These are phyloP conservation scores for Shargacucullia verbasci DNA, from an alignment of 2,888 invertebrate species.

Conservation along the genomic window DNA sequence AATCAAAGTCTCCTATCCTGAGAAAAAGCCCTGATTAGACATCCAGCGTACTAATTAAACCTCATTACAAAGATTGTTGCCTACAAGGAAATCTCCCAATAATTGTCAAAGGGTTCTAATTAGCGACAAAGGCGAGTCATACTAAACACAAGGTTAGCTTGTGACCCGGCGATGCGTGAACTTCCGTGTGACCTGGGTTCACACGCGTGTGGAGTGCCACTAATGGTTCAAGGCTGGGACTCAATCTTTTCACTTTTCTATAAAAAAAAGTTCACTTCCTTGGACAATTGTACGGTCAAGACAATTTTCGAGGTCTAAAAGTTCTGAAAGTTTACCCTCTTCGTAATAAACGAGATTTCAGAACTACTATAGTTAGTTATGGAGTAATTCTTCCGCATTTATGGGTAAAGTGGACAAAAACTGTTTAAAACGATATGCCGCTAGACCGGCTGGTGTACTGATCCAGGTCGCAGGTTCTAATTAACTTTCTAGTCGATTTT, in stretches of 20 bases:
- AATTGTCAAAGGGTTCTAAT: slow-evolving; percentile 55
- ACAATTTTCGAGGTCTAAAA: too few relatives aligned
- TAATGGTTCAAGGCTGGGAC: slow-evolving; percentile 47
- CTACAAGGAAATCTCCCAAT: slow-evolving; percentile 41
- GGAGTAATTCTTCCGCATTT: too few relatives aligned
- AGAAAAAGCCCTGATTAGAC: slow-evolving; percentile 3
- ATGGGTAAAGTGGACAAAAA: too few relatives aligned
- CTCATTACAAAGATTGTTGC: slow-evolving; percentile 34
- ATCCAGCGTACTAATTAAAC: slow-evolving; percentile 34
- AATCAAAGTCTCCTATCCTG: slow-evolving; percentile 3
- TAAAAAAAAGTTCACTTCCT: background rate
- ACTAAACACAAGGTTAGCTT: slow-evolving; percentile 46
- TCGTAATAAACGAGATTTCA: too few relatives aligned
- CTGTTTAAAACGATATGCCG: too few relatives aligned
- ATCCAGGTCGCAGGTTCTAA: too few relatives aligned
- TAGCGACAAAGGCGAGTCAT: slow-evolving; percentile 33
- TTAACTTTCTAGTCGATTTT: too few relatives aligned
- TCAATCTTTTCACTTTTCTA: slow-evolving; percentile 41
- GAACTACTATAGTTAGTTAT: too few relatives aligned
- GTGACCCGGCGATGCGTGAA: slow-evolving; percentile 54
- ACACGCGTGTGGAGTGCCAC: slow-evolving; percentile 51
- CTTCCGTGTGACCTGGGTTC: slow-evolving; percentile 68
- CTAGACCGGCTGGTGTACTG: too few relatives aligned
- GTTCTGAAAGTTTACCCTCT: too few relatives aligned
- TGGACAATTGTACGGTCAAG: too few relatives aligned